Conservation (phyloP, 2,888 invertebrate genomes). For the Eupithecia exiguata region DNA sequence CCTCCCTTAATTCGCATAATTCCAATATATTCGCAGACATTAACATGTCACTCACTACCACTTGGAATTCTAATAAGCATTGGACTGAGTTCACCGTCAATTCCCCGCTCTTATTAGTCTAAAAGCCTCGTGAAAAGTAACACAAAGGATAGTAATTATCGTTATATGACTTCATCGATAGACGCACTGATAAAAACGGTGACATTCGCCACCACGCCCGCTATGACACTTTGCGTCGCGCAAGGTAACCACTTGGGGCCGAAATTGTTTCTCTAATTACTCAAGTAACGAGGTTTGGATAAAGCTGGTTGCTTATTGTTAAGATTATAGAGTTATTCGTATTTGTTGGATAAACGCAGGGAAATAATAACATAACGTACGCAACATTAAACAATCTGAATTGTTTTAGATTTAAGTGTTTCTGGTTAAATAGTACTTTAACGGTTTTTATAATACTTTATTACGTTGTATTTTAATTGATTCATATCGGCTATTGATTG, state of each 20-base stretch:
- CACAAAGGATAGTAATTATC: constrained; percentile 53
- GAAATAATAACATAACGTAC: background rate
- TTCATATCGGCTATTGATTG: background rate
- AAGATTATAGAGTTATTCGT: background rate
- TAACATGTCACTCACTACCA: background rate
- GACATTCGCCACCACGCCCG: constrained; percentile 51
- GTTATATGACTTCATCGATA: constrained; percentile 55
- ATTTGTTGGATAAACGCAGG: background rate
- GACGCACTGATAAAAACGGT: constrained; percentile 50
- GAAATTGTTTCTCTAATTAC: constrained; percentile 46
- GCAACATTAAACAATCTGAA: background rate
- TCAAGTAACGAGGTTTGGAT: constrained; percentile 33
- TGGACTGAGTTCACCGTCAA: constrained; percentile 42
- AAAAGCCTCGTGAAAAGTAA: constrained; percentile 53
- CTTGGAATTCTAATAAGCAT: constrained; percentile 30
- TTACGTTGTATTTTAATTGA: background rate
- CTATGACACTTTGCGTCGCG: constrained; percentile 48
- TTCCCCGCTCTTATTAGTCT: constrained; percentile 52
- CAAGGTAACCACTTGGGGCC: constrained; percentile 52
- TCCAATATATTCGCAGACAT: background rate
- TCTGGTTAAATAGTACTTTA: background rate
- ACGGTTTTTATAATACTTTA: background rate
- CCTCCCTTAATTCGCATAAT: background rate
- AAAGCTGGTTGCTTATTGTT: constrained; percentile 43
- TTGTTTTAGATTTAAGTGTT: background rate